phyloP scores from a whole-genome alignment of 2,888 invertebrate species.

The Acleris laterana region DNA sequence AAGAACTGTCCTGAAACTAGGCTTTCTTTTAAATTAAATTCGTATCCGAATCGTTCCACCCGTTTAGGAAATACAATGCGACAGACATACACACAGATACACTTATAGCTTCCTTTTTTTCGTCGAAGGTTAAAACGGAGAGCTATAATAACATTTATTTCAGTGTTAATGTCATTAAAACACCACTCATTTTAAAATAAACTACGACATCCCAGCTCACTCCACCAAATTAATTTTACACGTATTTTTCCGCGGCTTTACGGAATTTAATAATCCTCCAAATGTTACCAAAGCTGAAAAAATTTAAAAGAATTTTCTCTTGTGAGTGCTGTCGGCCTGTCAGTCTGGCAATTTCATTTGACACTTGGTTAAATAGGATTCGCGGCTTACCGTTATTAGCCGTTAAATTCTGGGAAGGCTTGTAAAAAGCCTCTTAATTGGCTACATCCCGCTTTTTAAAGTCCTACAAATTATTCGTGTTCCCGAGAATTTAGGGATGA shows the following conservation, averaged over 20 bases:
- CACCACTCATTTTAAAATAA: background rate
- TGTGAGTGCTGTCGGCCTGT: conserved; percentile 12
- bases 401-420: conserved; percentile 3
- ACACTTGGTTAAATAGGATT: conserved; percentile 18
- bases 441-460: background rate
- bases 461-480: too few relatives aligned
- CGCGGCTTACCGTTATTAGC: conserved; percentile 16
- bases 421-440: conserved; percentile 9
- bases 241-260: background rate
- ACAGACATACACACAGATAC: too few relatives aligned
- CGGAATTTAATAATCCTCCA: conserved; percentile 13
- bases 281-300: conserved; percentile 14
- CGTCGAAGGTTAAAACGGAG: too few relatives aligned
- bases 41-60: too few relatives aligned
- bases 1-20: too few relatives aligned
- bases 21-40: too few relatives aligned
- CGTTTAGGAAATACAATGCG: too few relatives aligned
- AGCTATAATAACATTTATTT: too few relatives aligned
- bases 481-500: too few relatives aligned
- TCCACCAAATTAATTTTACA: background rate
- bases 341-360: conserved; percentile 12
- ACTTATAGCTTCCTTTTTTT: too few relatives aligned
- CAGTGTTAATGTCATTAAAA: too few relatives aligned
- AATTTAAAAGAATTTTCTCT: conserved; percentile 16
- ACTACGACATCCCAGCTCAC: background rate